These are phyloP conservation scores for Forpus xanthops DNA, from an alignment of 2,797 vertebrate genomes.

Conservation along the genomic window DNA sequence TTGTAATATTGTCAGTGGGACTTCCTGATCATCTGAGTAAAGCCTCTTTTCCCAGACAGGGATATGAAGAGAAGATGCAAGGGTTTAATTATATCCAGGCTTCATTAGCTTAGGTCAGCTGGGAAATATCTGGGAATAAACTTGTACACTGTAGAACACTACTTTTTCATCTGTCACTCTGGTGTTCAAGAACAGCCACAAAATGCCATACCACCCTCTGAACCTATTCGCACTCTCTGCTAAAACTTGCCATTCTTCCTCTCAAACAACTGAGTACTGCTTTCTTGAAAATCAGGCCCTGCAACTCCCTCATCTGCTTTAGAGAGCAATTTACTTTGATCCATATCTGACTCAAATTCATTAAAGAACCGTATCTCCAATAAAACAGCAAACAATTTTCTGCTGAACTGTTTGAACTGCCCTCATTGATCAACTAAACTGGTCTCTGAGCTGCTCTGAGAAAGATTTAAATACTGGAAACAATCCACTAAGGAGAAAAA, in stretches of 20 bases:
- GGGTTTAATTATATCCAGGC: neutral
- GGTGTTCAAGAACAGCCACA: neutral
- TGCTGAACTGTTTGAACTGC: neutral
- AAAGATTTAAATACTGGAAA: neutral
- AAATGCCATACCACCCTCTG: neutral
- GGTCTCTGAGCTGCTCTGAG: neutral
- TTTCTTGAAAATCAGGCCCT: neutral
- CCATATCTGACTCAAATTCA: neutral
- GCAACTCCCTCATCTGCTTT: neutral
- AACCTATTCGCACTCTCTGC: neutral
- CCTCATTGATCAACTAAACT: neutral
- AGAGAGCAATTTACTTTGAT: neutral
- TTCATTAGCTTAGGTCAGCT: neutral
- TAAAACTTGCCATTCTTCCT: neutral
- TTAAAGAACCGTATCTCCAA: neutral
- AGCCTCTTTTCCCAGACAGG: neutral
- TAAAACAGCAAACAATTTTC: neutral
- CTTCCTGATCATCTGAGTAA: neutral
- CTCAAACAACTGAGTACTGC: neutral
- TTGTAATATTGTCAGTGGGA: neutral
- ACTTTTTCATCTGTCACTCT: neutral
- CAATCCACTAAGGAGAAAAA: neutral
- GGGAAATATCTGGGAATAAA: conserved; percentile 6
- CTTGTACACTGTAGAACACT: neutral
- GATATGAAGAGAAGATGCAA: neutral